Evolutionary conservation across 2,888 invertebrate species (phyloP).

Genomic region (Ferdinandea cuprea): DNA sequence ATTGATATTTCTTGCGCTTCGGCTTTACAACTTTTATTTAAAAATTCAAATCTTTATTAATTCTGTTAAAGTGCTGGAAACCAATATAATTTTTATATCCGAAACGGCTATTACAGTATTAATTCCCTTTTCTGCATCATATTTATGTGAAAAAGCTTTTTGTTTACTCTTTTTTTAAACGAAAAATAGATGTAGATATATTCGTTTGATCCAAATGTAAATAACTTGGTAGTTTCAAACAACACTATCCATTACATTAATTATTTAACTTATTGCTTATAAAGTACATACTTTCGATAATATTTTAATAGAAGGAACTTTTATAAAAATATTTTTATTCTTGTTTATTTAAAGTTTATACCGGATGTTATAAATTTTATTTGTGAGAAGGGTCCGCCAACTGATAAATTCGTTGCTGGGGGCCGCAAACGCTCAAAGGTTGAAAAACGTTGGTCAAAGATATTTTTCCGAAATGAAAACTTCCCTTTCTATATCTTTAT

Average conservation of each 20-base stretch:
- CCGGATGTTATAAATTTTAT: constrained; percentile 10
- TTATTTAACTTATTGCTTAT: constrained; percentile 6
- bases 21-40: constrained; percentile 30
- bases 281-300: constrained; percentile 4
- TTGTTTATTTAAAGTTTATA: constrained; percentile 18
- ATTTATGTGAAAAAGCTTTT: constrained; percentile 7
- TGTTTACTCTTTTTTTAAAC: neutral
- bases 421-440: constrained; percentile 11
- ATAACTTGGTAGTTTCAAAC: constrained; percentile 25
- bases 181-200: neutral
- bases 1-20: constrained; percentile 19
- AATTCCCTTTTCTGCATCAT: constrained; percentile 7
- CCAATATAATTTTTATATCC: constrained; percentile 22
- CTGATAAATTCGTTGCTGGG: constrained; percentile 18
- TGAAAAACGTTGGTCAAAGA: constrained; percentile 3
- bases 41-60: constrained; percentile 19
- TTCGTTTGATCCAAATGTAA: constrained; percentile 10
- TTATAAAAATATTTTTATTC: constrained; percentile 2
- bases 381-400: constrained; percentile 7
- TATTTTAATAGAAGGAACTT: constrained; percentile 3
- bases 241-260: constrained; percentile 19
- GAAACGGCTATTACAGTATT: constrained; percentile 10
- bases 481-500: no score
- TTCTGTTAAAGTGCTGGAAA: constrained; percentile 28
- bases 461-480: no score